Evolutionary conservation across 2,888 invertebrate species (phyloP).

Genomic region (Phengaris arion): DNA sequence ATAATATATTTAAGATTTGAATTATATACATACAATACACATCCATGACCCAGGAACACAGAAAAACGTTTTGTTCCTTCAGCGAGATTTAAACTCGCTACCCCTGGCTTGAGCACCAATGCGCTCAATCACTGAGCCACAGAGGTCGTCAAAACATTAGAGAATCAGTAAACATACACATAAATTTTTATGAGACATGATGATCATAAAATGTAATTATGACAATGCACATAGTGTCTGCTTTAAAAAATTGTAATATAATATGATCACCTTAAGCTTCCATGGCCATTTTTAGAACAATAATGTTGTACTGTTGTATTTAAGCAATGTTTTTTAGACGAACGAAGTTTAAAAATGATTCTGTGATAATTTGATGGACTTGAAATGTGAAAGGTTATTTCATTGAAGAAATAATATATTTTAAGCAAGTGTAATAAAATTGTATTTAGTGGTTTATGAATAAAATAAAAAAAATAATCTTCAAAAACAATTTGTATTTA

Average conservation of each 20-base stretch:
- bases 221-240: not conserved
- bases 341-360: not conserved
- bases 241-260: not conserved
- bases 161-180: not conserved
- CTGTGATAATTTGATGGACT: conserved; percentile 24
- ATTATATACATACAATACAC: too few relatives aligned
- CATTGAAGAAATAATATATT: conserved; percentile 23
- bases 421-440: conserved; percentile 7
- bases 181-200: not conserved
- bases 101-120: too few relatives aligned
- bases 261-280: not conserved
- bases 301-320: too few relatives aligned
- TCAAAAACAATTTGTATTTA: not conserved
- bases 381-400: not conserved
- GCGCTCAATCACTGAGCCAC: too few relatives aligned
- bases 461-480: not conserved
- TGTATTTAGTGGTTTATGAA: conserved; percentile 19
- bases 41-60: too few relatives aligned
- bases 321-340: not conserved
- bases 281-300: not conserved
- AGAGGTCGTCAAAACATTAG: too few relatives aligned
- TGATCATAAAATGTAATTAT: not conserved
- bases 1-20: too few relatives aligned
- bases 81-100: too few relatives aligned
- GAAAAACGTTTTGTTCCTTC: too few relatives aligned